Conservation (phyloP, 2,888 invertebrate species). For the Troides helena region DNA sequence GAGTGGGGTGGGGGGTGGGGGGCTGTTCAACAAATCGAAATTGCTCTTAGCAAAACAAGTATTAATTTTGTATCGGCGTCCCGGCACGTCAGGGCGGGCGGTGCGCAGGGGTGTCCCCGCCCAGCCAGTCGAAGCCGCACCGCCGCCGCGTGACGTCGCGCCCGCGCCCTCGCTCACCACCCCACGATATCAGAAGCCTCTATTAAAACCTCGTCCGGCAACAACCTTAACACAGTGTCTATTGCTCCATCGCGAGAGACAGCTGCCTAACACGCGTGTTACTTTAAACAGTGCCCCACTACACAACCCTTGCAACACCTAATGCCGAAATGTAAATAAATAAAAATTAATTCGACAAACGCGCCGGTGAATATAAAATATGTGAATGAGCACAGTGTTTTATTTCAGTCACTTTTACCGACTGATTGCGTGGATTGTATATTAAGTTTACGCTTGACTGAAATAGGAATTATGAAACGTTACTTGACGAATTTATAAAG, state of each 20-base stretch:
- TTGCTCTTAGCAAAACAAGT: constrained; percentile 79
- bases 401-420: constrained; percentile 38
- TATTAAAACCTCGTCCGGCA: constrained; percentile 50
- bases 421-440: constrained; percentile 55
- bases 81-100: constrained; percentile 49
- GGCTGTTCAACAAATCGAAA: constrained; percentile 72
- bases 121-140: constrained; percentile 65
- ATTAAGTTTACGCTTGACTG: constrained; percentile 39
- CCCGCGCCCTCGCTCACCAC: constrained; percentile 37
- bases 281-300: constrained; percentile 31
- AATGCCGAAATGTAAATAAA: constrained; percentile 38
- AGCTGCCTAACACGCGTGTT: constrained; percentile 26
- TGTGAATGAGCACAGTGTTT: constrained; percentile 50
- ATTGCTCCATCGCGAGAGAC: constrained; percentile 17
- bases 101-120: constrained; percentile 65
- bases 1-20: too few relatives aligned
- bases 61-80: constrained; percentile 78
- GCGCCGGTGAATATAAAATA: constrained; percentile 26
- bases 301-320: constrained; percentile 31
- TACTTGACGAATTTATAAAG: constrained; percentile 18
- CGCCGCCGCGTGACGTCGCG: constrained; percentile 53
- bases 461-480: constrained; percentile 19
- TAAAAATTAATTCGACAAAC: constrained; percentile 33
- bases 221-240: constrained; percentile 34
- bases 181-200: constrained; percentile 43